Percentiles rank a stretch among this genome's conserved stretches.
Conservation (phyloP, 2,113 vertebrate species). For the Xenopus borealis region DNA sequence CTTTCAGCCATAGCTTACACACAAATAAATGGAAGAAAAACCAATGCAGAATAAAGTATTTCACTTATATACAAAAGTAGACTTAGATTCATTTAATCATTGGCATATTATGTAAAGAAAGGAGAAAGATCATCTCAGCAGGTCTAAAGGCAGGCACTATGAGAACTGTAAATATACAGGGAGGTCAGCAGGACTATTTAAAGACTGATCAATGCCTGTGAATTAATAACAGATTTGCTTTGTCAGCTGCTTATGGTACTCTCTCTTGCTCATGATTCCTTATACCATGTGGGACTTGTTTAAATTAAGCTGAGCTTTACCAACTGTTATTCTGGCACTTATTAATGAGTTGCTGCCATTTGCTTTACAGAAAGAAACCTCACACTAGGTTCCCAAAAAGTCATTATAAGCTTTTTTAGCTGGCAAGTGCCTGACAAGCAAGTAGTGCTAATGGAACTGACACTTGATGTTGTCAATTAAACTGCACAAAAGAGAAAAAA, state of each 20-base stretch:
- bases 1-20: too few species aligned
- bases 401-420: constrained; percentile 42
- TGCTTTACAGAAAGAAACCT: constrained; percentile 33
- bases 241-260: constrained; percentile 34
- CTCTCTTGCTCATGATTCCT: constrained; percentile 1
- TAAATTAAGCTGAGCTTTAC: constrained; percentile 4
- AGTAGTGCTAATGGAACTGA: constrained; percentile 26
- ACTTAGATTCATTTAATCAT: too few species aligned
- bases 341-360: constrained; percentile 44
- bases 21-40: too few species aligned
- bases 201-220: constrained; percentile 5
- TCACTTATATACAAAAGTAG: too few species aligned
- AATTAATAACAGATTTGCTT: constrained; percentile 5
- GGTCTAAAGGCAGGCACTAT: too few species aligned
- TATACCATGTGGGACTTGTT: constrained; percentile 14
- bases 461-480: too few species aligned
- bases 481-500: too few species aligned
- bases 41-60: too few species aligned
- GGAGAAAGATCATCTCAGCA: too few species aligned
- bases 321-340: constrained; percentile 13
- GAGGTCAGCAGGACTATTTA: not conserved
- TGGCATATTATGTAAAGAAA: too few species aligned
- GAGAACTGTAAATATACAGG: not conserved
- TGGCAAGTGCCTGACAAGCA: not conserved
- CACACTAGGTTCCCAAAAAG: constrained; percentile 46